Evolutionary conservation across 2,888 invertebrate species (phyloP).

Genomic region (Sphinx pinastri): DNA sequence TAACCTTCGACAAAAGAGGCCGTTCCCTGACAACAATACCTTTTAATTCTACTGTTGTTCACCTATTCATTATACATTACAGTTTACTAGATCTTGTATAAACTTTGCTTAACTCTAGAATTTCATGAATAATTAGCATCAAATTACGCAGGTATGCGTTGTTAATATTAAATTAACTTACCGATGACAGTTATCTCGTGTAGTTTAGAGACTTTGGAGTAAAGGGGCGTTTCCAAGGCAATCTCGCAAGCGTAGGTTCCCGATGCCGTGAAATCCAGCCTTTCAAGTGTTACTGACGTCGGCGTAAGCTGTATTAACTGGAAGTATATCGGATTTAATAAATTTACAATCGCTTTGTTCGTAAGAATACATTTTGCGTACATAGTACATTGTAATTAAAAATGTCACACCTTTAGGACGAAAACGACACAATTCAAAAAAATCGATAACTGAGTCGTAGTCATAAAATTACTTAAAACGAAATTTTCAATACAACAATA

Average conservation of each 20-base stretch:
- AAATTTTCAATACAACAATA: no score
- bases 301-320: constrained; percentile 70
- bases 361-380: neutral
- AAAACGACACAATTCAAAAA: no score
- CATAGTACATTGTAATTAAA: neutral
- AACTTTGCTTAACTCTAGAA: constrained; percentile 7
- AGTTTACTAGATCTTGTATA: neutral
- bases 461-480: no score
- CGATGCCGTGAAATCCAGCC: constrained; percentile 90
- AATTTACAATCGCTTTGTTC: neutral
- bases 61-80: neutral
- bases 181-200: constrained; percentile 92
- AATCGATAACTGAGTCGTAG: no score
- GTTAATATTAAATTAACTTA: constrained; percentile 68
- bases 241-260: constrained; percentile 93
- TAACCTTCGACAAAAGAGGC: neutral
- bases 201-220: constrained; percentile 90
- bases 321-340: constrained; percentile 38
- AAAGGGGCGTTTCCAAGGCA: constrained; percentile 91
- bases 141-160: neutral
- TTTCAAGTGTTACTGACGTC: constrained; percentile 85
- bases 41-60: no score
- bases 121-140: constrained; percentile 13
- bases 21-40: neutral
- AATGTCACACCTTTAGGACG: no score